Evolutionary conservation across 2,888 invertebrate genomes (phyloP).

Genomic region (Sicus ferrugineus): DNA sequence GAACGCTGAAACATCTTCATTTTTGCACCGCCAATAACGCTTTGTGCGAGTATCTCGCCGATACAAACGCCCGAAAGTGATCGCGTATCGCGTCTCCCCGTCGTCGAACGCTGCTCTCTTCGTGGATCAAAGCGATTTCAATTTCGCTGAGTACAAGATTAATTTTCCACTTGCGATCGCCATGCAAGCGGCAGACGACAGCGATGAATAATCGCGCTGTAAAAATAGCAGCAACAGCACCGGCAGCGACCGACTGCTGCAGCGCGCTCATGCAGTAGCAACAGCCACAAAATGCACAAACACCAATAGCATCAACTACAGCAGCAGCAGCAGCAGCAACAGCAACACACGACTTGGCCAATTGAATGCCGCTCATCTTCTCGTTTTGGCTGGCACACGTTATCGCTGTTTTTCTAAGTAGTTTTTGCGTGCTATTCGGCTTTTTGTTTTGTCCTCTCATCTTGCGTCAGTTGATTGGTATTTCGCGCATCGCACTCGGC

Average conservation of each 20-base stretch:
- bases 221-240: constrained; percentile 22
- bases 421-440: not conserved
- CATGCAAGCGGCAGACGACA: constrained; percentile 21
- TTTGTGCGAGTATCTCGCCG: too few relatives aligned
- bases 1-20: not conserved
- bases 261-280: too few relatives aligned
- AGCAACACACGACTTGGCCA: constrained; percentile 17
- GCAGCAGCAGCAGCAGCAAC: constrained; percentile 38
- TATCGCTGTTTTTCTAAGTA: not conserved
- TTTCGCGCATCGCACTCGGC: constrained; percentile 19
- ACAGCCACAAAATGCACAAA: constrained; percentile 34
- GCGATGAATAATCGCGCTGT: constrained; percentile 29
- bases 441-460: too few relatives aligned
- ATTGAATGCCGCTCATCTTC: constrained; percentile 20
- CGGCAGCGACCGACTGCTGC: constrained; percentile 33
- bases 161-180: constrained; percentile 31
- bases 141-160: constrained; percentile 28
- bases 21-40: not conserved
- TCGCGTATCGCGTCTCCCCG: not conserved
- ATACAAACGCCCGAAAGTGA: not conserved
- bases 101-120: not conserved
- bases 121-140: constrained; percentile 30
- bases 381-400: not conserved
- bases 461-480: constrained; percentile 35
- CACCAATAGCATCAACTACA: constrained; percentile 2